Evolutionary conservation across 2,113 vertebrate genomes (phyloP).

Genomic region (Megatriorchis doriae): DNA sequence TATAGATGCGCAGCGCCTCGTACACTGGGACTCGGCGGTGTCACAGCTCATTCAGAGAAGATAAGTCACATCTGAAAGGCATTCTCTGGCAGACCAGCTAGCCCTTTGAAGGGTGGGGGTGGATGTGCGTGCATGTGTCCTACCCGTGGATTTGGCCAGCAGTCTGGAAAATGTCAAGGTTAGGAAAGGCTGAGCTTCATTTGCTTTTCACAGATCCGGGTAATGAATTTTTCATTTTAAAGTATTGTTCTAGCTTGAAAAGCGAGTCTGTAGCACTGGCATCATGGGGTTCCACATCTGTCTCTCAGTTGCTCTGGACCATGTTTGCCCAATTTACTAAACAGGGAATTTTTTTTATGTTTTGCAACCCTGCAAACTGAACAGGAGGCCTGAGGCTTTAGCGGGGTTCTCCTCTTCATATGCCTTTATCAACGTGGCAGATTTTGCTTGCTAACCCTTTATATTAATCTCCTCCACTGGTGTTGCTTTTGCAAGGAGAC

Average conservation of each 20-base stretch:
- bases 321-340: not conserved
- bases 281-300: constrained; percentile 30
- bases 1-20: rapidly evolving
- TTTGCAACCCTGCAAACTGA: constrained; percentile 1
- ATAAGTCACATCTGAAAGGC: constrained; percentile 24
- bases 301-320: not conserved
- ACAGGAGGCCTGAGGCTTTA: not conserved
- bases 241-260: constrained; percentile 50
- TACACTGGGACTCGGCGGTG: not conserved
- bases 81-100: not conserved
- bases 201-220: constrained; percentile 26
- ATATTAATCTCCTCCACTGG: not conserved
- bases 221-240: constrained; percentile 60
- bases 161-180: constrained; percentile 65
- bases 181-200: constrained; percentile 55
- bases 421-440: not conserved
- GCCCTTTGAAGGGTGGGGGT: constrained; percentile 3
- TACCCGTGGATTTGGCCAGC: constrained; percentile 33
- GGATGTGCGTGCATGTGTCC: not conserved
- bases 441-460: not conserved
- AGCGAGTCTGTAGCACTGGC: not conserved
- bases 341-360: not conserved
- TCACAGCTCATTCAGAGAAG: not conserved
- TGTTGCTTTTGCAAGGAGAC: not conserved
- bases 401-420: not conserved